These are phyloP conservation scores for Dryococelus australis DNA, from an alignment of 2,888 invertebrate species.

Conservation along the genomic window DNA sequence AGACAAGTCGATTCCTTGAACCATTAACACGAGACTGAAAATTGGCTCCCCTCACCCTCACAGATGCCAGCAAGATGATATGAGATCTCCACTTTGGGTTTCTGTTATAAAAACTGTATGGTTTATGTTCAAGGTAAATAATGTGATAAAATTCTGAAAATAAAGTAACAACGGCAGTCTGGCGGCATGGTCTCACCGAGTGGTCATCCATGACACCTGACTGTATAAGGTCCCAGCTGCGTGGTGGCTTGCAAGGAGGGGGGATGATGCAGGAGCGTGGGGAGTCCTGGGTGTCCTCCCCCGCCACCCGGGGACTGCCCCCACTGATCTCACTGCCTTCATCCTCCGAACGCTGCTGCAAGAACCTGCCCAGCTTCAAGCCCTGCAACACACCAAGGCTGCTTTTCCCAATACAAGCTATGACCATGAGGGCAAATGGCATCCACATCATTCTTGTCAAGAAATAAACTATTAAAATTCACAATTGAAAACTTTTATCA, in stretches of 20 bases:
- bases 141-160: too few species aligned
- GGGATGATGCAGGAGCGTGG: conserved; percentile 53
- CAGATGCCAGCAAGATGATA: too few species aligned
- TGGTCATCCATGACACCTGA: conserved; percentile 52
- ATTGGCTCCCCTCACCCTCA: too few species aligned
- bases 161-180: too few species aligned
- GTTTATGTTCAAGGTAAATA: too few species aligned
- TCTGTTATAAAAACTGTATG: too few species aligned
- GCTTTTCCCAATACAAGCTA: not conserved
- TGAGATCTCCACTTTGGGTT: too few species aligned
- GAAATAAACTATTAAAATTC: too few species aligned
- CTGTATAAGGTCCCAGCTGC: conserved; percentile 55
- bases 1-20: too few species aligned
- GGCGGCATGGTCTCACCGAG: conserved; percentile 42
- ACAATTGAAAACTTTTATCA: too few species aligned
- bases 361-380: conserved; percentile 39
- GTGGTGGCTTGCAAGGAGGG: conserved; percentile 53
- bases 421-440: not conserved
- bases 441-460: too few species aligned
- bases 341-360: conserved; percentile 43
- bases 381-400: not conserved
- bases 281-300: conserved; percentile 47
- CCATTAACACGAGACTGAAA: too few species aligned
- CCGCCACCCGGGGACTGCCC: conserved; percentile 39
- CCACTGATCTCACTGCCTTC: conserved; percentile 44